Evolutionary conservation across 2,888 invertebrate genomes (phyloP).

Genomic region (Cantharis flavilabris): DNA sequence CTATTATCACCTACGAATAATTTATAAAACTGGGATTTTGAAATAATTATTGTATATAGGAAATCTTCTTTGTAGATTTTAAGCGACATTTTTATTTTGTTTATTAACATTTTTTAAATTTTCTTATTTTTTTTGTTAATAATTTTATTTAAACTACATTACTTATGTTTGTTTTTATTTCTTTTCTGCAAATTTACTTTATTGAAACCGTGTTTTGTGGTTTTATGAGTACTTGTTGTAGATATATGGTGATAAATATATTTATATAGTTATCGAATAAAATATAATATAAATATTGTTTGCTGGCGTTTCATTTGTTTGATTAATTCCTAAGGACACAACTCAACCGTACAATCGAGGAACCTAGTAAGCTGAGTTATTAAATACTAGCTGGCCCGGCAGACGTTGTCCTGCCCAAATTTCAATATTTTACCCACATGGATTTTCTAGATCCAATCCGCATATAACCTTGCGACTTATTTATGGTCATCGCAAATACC

Average conservation of each 20-base stretch:
- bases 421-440: too few relatives aligned
- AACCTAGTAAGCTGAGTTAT: too few relatives aligned
- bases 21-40: background rate
- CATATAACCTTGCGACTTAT: too few relatives aligned
- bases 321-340: too few relatives aligned
- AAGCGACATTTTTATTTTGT: background rate
- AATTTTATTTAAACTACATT: background rate
- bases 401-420: too few relatives aligned
- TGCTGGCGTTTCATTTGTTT: background rate
- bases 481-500: too few relatives aligned
- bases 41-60: background rate
- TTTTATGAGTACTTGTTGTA: constrained; percentile 25
- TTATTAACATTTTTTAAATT: background rate
- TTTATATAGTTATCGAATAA: constrained; percentile 22
- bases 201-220: constrained; percentile 9
- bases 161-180: background rate
- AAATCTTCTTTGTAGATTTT: background rate
- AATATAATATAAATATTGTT: background rate
- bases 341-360: too few relatives aligned
- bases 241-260: constrained; percentile 25
- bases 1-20: constrained; percentile 12
- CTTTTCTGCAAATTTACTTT: constrained; percentile 5
- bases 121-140: background rate
- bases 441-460: too few relatives aligned
- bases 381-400: too few relatives aligned